These are phyloP conservation scores for Hedya salicella DNA, from an alignment of 2,888 invertebrate species.

Conservation along the genomic window DNA sequence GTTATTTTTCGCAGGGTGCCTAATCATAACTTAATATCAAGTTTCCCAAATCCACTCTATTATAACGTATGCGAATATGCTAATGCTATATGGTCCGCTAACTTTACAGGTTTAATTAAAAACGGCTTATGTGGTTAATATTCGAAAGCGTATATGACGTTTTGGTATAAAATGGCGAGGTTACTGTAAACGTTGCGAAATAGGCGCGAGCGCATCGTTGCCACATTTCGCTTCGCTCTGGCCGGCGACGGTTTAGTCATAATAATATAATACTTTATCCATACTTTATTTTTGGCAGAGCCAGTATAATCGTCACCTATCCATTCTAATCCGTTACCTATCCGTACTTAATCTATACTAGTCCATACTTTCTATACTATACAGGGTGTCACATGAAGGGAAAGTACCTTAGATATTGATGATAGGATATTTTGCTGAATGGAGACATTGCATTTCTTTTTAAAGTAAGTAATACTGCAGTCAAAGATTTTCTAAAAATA, in stretches of 20 bases:
- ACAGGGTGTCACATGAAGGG: too few species aligned
- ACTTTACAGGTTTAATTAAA: neutral
- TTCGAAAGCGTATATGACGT: neutral
- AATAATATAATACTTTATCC: neutral
- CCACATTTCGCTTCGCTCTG: slow-evolving; percentile 9
- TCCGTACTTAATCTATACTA: too few species aligned
- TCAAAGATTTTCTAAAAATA: too few species aligned
- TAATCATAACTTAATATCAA: slow-evolving; percentile 17
- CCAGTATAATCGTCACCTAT: too few species aligned
- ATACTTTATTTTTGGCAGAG: slow-evolving; percentile 11
- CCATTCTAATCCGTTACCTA: too few species aligned
- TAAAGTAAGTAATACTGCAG: too few species aligned
- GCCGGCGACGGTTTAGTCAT: neutral
- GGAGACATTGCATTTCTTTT: too few species aligned
- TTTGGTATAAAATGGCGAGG: neutral
- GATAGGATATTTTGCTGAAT: too few species aligned
- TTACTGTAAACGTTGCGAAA: slow-evolving; percentile 45
- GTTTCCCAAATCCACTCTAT: slow-evolving; percentile 14
- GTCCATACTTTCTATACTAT: too few species aligned
- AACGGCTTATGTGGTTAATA: neutral
- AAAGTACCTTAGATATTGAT: too few species aligned
- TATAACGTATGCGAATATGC: slow-evolving; percentile 38
- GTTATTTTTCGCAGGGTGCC: slow-evolving; percentile 12
- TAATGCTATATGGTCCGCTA: slow-evolving; percentile 28
- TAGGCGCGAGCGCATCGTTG: slow-evolving; percentile 37